Conservation (phyloP, 2,888 invertebrate species). For the Xestoiulus laeticollis region DNA sequence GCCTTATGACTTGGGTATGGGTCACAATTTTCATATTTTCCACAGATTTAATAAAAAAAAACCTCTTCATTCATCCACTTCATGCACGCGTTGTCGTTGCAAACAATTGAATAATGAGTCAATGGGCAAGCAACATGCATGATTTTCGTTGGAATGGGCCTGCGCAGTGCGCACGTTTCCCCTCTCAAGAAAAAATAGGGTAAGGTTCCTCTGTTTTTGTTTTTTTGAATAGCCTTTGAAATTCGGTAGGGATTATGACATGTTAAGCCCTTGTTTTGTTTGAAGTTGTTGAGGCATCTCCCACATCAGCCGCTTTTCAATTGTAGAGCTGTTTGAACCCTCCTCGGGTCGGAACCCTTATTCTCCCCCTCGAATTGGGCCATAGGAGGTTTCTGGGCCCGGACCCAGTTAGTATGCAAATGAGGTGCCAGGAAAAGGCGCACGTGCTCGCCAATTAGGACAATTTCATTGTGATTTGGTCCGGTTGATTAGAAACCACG, state of each 20-base stretch:
- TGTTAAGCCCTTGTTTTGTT: background rate
- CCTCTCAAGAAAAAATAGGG: background rate
- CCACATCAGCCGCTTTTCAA: background rate
- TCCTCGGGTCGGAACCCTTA: background rate
- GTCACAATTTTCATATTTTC: background rate
- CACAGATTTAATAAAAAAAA: background rate
- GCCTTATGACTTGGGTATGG: background rate
- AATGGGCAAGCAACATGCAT: no score
- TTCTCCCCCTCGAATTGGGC: background rate
- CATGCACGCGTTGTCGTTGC: background rate
- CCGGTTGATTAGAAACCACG: constrained; percentile 11
- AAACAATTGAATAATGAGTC: no score
- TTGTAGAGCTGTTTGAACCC: background rate
- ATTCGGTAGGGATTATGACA: background rate
- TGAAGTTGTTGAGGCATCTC: background rate
- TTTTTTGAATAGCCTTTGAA: background rate
- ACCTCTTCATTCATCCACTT: background rate
- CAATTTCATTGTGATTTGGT: constrained; percentile 26
- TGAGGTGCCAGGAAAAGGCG: background rate
- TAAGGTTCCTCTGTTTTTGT: background rate
- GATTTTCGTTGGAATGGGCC: background rate
- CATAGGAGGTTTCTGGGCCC: background rate
- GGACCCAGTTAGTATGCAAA: background rate
- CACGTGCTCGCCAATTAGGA: constrained; percentile 26
- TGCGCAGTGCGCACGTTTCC: background rate